Percentiles rank a stretch among this genome's conserved stretches.
Conservation (phyloP, 2,888 invertebrate genomes). For the Teinopalpus imperialis region DNA sequence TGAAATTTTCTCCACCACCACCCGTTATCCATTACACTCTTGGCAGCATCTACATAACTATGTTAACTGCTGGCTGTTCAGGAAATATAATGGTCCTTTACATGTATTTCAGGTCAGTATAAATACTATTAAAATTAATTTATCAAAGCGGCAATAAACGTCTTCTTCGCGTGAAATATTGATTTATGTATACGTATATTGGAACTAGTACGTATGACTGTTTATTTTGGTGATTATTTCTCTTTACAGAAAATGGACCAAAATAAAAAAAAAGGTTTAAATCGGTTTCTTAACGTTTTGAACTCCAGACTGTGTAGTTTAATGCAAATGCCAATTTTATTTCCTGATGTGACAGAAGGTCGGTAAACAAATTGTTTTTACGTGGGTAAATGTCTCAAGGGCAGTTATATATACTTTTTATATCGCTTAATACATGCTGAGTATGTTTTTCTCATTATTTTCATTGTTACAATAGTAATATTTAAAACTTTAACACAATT, state of each 20-base stretch:
- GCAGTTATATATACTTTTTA: too few species aligned
- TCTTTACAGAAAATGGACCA: not conserved
- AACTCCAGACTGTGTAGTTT: conserved; percentile 8
- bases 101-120: conserved; percentile 86
- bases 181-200: too few species aligned
- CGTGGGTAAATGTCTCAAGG: conserved; percentile 13
- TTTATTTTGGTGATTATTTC: too few species aligned
- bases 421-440: too few species aligned
- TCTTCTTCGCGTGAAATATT: too few species aligned
- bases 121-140: conserved; percentile 1
- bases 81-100: conserved; percentile 87
- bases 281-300: conserved; percentile 1
- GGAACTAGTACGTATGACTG: too few species aligned
- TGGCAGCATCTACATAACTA: conserved; percentile 82
- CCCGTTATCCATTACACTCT: conserved; percentile 81
- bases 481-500: too few species aligned
- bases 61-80: conserved; percentile 83
- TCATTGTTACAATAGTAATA: too few species aligned
- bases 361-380: conserved; percentile 14
- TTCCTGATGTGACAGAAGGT: conserved; percentile 20
- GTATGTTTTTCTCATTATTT: too few species aligned
- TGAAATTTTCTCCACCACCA: conserved; percentile 82
- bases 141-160: too few species aligned
- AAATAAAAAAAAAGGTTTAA: not conserved
- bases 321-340: conserved; percentile 17